These are phyloP conservation scores for Platycercus adscitus DNA, from an alignment of 2,113 vertebrate species.

Conservation along the genomic window DNA sequence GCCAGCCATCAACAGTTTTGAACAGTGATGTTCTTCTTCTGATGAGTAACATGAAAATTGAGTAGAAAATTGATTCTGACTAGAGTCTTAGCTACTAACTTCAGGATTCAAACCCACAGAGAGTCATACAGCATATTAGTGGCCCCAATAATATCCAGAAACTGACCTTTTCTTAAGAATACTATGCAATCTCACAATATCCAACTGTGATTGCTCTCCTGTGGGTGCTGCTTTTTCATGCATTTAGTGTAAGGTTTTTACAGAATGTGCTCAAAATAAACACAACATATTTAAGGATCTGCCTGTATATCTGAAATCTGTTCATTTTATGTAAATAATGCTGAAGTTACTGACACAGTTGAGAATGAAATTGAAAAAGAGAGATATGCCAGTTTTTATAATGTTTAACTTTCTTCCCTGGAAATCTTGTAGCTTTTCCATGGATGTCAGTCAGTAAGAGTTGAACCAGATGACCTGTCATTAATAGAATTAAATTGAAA, in stretches of 20 bases:
- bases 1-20: neutral
- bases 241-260: neutral
- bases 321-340: neutral
- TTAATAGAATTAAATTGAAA: neutral
- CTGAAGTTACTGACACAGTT: neutral
- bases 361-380: neutral
- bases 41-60: neutral
- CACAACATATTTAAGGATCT: neutral
- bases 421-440: neutral
- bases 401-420: neutral
- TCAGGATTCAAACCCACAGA: neutral
- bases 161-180: neutral
- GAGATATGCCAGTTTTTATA: neutral
- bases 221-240: neutral
- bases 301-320: neutral
- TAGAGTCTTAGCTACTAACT: neutral
- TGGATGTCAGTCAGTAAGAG: neutral
- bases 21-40: neutral
- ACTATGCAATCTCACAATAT: neutral
- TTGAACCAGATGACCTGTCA: neutral
- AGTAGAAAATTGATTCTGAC: neutral
- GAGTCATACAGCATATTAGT: neutral
- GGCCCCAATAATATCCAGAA: neutral
- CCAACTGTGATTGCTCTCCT: neutral
- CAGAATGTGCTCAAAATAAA: neutral